These are phyloP conservation scores for Pseudoatta argentina DNA, from an alignment of 1,140 invertebrate genomes.

Conservation along the genomic window DNA sequence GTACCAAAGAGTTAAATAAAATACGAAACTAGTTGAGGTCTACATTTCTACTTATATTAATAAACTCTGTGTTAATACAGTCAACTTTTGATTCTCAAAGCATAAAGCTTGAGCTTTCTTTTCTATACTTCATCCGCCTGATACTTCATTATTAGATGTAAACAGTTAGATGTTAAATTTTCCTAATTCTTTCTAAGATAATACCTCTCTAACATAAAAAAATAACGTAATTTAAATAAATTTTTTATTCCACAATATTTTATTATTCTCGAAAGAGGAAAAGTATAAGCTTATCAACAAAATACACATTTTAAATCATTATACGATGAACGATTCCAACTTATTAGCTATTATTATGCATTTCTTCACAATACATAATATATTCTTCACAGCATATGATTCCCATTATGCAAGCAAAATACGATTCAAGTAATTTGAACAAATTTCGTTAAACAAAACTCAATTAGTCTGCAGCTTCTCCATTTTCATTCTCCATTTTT, in stretches of 20 bases:
- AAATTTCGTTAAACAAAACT: conserved; percentile 34
- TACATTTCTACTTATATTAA: not conserved
- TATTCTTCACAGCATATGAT: not conserved
- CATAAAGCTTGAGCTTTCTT: not conserved
- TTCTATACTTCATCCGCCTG: not conserved
- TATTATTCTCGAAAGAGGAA: not conserved
- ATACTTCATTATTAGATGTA: too few species aligned
- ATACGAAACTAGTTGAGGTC: not conserved
- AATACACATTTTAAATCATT: conserved; percentile 12
- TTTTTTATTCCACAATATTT: not conserved
- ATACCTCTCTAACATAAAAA: not conserved
- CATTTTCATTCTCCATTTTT: conserved; percentile 31
- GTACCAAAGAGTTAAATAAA: too few species aligned
- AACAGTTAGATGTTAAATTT: too few species aligned
- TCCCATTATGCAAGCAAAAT: not conserved
- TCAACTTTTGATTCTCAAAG: not conserved
- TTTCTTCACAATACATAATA: not conserved
- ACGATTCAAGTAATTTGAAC: not conserved
- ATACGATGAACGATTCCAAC: not conserved
- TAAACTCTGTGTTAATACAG: not conserved
- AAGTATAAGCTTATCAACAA: not conserved
- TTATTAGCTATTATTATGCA: not conserved
- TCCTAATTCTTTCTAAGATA: too few species aligned
- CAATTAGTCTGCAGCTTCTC: conserved; percentile 29
- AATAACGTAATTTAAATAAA: not conserved